A percentile compares a stretch with the other conserved stretches of the same genome.
Evolutionary conservation across 2,113 vertebrate species (phyloP).

Genomic region (Nothocercus nigrocapillus): DNA sequence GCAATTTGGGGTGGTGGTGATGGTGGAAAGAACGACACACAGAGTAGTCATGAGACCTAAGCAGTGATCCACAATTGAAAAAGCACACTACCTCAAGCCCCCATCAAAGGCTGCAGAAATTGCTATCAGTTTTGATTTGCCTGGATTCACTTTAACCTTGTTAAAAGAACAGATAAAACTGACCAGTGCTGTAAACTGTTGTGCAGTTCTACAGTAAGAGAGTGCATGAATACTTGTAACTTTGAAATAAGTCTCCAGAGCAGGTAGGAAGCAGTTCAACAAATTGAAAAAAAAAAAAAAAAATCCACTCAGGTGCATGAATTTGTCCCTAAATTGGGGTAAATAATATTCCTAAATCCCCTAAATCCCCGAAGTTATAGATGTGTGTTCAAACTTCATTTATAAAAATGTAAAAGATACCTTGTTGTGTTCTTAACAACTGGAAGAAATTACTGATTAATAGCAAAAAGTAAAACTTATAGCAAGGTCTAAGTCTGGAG

Average conservation of each 20-base stretch:
- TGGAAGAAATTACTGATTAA: slow-evolving; percentile 29
- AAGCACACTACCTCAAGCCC: background rate
- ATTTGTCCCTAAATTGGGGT: background rate
- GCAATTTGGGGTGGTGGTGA: background rate
- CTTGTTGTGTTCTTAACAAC: background rate
- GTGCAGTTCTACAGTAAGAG: background rate
- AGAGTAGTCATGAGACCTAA: background rate
- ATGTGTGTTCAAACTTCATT: background rate
- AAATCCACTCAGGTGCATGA: background rate
- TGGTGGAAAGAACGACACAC: background rate
- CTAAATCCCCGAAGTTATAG: background rate
- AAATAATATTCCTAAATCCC: background rate
- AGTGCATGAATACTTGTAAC: background rate
- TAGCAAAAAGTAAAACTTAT: slow-evolving; percentile 2
- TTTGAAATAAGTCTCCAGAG: background rate
- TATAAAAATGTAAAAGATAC: background rate
- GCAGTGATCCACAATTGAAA: background rate
- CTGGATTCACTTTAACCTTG: background rate
- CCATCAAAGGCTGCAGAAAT: background rate
- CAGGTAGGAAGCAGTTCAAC: background rate
- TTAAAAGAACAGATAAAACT: background rate
- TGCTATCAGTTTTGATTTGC: background rate
- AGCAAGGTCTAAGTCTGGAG: background rate
- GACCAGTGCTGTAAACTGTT: background rate
- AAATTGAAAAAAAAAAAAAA: background rate